Conservation (phyloP, 2,797 vertebrate genomes). For the Phylloscopus collybita region DNA sequence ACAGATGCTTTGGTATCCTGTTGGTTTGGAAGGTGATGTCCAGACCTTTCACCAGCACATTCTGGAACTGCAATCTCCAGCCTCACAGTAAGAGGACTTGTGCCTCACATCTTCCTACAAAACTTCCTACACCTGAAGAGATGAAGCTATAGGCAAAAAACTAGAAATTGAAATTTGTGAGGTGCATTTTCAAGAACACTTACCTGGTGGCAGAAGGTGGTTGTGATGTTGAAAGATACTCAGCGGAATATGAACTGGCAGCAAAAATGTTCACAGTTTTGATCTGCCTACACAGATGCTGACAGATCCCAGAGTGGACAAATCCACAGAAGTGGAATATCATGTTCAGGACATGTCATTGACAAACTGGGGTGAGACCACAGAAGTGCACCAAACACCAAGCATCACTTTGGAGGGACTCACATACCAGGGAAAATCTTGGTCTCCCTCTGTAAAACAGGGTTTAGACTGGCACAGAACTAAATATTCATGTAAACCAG, state of each 20-base stretch:
- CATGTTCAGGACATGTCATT: neutral
- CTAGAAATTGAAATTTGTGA: neutral
- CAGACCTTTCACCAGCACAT: neutral
- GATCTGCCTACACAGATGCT: neutral
- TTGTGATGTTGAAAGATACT: neutral
- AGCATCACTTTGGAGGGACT: neutral
- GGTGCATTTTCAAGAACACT: neutral
- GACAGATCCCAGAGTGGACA: neutral
- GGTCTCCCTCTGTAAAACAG: neutral
- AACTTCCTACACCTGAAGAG: neutral
- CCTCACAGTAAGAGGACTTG: neutral
- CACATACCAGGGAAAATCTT: neutral
- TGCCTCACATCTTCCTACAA: neutral
- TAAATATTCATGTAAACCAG: neutral
- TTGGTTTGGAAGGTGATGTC: neutral
- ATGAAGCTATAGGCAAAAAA: neutral
- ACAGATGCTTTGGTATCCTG: neutral
- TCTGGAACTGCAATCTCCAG: neutral
- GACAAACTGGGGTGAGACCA: slow-evolving; percentile 29
- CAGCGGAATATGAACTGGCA: neutral
- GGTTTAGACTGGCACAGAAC: neutral
- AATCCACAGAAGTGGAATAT: neutral
- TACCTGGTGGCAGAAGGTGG: neutral
- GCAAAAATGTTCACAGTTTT: slow-evolving; percentile 7
- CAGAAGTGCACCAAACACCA: neutral